A percentile compares a stretch with the other conserved stretches of the same genome.
Evolutionary conservation across 1,140 invertebrate genomes (phyloP).

Genomic region (Dufourea novaeangliae): DNA sequence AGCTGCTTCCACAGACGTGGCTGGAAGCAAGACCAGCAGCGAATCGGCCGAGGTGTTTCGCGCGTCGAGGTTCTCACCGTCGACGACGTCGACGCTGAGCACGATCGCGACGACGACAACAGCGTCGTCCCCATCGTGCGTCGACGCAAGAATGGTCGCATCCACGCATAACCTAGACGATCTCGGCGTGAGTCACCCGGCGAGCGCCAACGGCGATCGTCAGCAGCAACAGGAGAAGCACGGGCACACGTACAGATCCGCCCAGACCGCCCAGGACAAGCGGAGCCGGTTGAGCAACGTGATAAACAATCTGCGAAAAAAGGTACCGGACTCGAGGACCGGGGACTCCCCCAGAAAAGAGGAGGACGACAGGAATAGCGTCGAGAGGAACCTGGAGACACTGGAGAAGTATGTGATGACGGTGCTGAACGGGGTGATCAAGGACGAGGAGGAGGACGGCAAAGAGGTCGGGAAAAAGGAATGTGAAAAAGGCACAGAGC

Average conservation of each 20-base stretch:
- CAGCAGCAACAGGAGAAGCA: constrained; percentile 69
- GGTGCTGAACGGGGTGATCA: constrained; percentile 78
- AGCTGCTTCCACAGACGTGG: constrained; percentile 71
- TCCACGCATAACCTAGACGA: constrained; percentile 77
- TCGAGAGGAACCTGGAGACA: constrained; percentile 76
- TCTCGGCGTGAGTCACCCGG: constrained; percentile 68
- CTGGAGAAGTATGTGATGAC: constrained; percentile 80
- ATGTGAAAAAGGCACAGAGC: constrained; percentile 60
- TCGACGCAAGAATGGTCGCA: constrained; percentile 75
- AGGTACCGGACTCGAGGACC: constrained; percentile 70
- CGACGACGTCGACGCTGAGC: constrained; percentile 45
- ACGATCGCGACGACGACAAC: constrained; percentile 46
- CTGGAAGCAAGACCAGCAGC: constrained; percentile 67
- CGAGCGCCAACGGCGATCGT: constrained; percentile 66
- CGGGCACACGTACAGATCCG: constrained; percentile 61
- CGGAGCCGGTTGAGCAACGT: constrained; percentile 78
- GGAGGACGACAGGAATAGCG: constrained; percentile 70
- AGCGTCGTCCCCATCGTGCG: constrained; percentile 32
- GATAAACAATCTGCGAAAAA: constrained; percentile 78
- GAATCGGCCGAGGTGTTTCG: constrained; percentile 63
- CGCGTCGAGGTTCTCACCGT: constrained; percentile 54
- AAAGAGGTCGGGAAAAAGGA: constrained; percentile 33
- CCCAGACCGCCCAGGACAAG: constrained; percentile 77
- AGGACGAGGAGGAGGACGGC: constrained; percentile 72
- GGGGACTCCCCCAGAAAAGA: constrained; percentile 50